These are phyloP conservation scores for Charanyca ferruginea DNA, from an alignment of 2,888 invertebrate genomes.

Conservation along the genomic window DNA sequence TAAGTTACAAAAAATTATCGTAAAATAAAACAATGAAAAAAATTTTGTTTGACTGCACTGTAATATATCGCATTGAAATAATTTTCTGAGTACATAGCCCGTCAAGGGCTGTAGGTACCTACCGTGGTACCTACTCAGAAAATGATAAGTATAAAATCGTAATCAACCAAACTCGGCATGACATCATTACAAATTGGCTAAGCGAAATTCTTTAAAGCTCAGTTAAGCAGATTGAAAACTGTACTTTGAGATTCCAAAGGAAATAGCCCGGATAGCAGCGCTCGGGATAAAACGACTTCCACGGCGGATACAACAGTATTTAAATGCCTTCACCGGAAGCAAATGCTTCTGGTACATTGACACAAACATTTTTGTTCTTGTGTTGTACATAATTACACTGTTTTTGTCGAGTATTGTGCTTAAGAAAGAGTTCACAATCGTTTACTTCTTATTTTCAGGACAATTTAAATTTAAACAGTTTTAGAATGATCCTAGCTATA, in stretches of 20 bases:
- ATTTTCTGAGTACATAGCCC: too few relatives aligned
- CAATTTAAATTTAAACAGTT: neutral
- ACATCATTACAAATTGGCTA: constrained; percentile 35
- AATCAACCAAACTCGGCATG: constrained; percentile 9
- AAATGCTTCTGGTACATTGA: constrained; percentile 51
- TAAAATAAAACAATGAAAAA: neutral
- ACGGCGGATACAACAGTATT: constrained; percentile 52
- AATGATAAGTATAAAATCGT: constrained; percentile 18
- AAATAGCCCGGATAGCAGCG: constrained; percentile 46
- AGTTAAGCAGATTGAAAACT: constrained; percentile 60
- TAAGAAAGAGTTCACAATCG: constrained; percentile 16
- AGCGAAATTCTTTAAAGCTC: constrained; percentile 49
- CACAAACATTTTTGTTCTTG: constrained; percentile 48
- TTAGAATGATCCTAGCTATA: neutral
- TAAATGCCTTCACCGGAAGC: constrained; percentile 56
- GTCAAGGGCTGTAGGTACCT: too few relatives aligned
- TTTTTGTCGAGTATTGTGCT: constrained; percentile 10
- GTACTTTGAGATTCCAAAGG: constrained; percentile 54
- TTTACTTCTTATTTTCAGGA: constrained; percentile 6
- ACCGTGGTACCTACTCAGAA: too few relatives aligned
- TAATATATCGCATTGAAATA: too few relatives aligned
- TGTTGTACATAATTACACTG: constrained; percentile 39
- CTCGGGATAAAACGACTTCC: constrained; percentile 55
- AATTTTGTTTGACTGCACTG: neutral
- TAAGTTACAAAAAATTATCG: neutral